phyloP scores from a whole-genome alignment of 2,113 vertebrate genomes.

The Phrynosoma blainvillii region DNA sequence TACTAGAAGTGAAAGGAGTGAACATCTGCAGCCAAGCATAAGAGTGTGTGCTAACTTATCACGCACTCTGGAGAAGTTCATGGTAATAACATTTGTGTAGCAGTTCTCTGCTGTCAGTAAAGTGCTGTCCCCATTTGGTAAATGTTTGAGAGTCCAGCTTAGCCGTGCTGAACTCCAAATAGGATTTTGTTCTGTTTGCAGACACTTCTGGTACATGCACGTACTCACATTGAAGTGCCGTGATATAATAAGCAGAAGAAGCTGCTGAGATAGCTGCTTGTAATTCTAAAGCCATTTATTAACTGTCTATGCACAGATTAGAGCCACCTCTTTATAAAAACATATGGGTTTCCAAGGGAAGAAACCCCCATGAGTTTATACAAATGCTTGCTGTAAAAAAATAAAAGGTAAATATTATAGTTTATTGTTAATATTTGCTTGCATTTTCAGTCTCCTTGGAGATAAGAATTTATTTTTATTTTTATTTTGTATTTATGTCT shows the following conservation, averaged over 20 bases:
- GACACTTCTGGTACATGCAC: not conserved
- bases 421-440: constrained; percentile 66
- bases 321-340: not conserved
- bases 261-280: not conserved
- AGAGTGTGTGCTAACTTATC: not conserved
- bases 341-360: constrained; percentile 65
- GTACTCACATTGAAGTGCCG: not conserved
- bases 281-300: not conserved
- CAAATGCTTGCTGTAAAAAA: constrained; percentile 63
- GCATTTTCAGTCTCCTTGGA: constrained; percentile 44
- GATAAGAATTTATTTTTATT: constrained; percentile 23
- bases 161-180: not conserved
- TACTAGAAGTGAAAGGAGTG: not conserved
- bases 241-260: not conserved
- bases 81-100: not conserved
- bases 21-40: not conserved
- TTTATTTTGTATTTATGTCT: constrained; percentile 50
- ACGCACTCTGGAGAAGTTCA: not conserved
- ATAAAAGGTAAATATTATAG: constrained; percentile 4
- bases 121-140: not conserved
- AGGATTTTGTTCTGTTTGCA: not conserved
- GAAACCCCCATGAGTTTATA: not conserved
- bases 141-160: not conserved
- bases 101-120: not conserved
- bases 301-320: not conserved